phyloP scores from a whole-genome alignment of 2,888 invertebrate genomes.

The Eristalis arbustorum region DNA sequence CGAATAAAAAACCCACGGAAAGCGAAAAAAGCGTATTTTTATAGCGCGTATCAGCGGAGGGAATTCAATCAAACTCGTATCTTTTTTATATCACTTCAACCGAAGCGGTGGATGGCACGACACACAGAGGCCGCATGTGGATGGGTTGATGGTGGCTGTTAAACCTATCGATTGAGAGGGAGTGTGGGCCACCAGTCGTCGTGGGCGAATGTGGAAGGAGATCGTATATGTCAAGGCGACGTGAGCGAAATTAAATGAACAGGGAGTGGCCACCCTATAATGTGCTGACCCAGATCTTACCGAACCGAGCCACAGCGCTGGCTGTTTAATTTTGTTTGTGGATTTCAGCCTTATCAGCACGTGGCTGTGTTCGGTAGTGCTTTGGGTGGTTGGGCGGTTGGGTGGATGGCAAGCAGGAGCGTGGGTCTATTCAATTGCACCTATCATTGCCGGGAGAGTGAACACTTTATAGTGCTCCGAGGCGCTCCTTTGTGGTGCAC shows the following conservation, averaged over 20 bases:
- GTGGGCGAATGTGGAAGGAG: not conserved
- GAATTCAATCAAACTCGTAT: conserved; percentile 44
- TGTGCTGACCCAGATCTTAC: conserved; percentile 47
- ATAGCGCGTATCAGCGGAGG: conserved; percentile 4
- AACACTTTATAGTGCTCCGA: not conserved
- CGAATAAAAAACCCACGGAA: not conserved
- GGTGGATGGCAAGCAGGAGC: not conserved
- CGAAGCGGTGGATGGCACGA: conserved; percentile 9
- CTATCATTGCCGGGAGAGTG: not conserved
- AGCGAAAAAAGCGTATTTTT: not conserved
- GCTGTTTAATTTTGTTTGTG: conserved; percentile 10
- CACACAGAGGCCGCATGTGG: conserved; percentile 20
- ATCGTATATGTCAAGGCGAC: conserved; percentile 52
- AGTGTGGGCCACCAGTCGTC: not conserved
- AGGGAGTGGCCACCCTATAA: conserved; percentile 45
- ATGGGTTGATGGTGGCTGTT: conserved; percentile 7
- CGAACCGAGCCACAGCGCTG: not conserved
- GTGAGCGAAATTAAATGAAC: conserved; percentile 41
- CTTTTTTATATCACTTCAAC: not conserved
- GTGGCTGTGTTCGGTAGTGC: not conserved
- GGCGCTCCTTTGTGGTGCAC: conserved; percentile 14
- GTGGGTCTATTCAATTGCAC: not conserved
- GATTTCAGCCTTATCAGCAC: conserved; percentile 12
- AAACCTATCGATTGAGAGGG: conserved; percentile 49
- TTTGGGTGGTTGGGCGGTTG: not conserved